Conservation (phyloP, 2,797 vertebrate species). For the Thaleichthys pacificus region DNA sequence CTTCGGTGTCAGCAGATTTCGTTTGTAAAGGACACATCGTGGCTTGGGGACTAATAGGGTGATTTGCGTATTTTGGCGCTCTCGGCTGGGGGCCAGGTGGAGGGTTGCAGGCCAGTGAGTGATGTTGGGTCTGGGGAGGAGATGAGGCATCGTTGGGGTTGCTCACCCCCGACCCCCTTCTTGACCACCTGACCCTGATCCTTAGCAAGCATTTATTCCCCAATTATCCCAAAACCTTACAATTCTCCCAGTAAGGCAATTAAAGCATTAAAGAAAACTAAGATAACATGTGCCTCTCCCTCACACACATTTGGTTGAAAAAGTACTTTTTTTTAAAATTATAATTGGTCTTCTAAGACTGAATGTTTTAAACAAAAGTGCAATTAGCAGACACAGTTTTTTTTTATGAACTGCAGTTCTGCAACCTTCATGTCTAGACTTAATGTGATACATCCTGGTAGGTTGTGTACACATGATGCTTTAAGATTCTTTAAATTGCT, state of each 20-base stretch:
- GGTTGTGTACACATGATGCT: background rate
- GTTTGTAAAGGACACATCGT: background rate
- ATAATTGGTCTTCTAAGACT: slow-evolving; percentile 16
- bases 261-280: background rate
- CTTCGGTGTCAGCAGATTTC: background rate
- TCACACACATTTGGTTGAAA: slow-evolving; percentile 13
- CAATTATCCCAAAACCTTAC: slow-evolving; percentile 2
- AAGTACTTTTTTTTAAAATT: background rate
- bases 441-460: background rate
- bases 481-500: background rate
- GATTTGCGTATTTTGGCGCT: background rate
- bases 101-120: background rate
- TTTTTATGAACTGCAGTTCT: background rate
- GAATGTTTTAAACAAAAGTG: slow-evolving; percentile 13
- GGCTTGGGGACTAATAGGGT: slow-evolving; percentile 1
- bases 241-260: slow-evolving; percentile 1
- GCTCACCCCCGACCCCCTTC: too few relatives aligned
- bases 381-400: slow-evolving; percentile 13
- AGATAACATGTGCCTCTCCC: too few relatives aligned
- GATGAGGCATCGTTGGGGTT: background rate
- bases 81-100: background rate
- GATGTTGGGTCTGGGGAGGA: background rate
- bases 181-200: background rate
- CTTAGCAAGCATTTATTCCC: slow-evolving; percentile 17
- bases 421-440: background rate